Base-by-base conservation (phyloP, 2,888 invertebrate genomes). In the Pycnomerus fuliginosus region DNA sequence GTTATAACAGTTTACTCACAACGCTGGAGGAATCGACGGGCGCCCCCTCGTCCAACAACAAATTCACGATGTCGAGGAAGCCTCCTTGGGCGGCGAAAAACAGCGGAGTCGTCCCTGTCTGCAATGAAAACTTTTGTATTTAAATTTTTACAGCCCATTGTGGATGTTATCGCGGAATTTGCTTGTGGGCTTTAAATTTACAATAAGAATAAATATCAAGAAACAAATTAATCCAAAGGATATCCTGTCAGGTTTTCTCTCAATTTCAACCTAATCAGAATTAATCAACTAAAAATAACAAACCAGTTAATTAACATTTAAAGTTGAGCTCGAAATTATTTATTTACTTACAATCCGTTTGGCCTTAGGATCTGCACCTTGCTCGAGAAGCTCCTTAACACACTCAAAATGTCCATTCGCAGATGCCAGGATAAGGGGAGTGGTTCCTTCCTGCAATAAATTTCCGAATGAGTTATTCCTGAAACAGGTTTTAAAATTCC, bases 51-150 rank as follows among this genome's bases (percentile, higher is more conserved):
- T 90, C 86, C 43, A 95, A 74, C 55, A 96, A 76, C 52, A 88
- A 74, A 48, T 79, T 75, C 14, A 90, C 88, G 51, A 93, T 84
- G 67, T 94, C 90, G 55, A 89, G 74, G 74, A 84, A 91, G 4
- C 95, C 95, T 55, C 90, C 90, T 73, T 96, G 95, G 11, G 94
- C 88, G 44, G 95, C 93, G 74, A 95, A 95, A 76, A 95, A 95
- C 61, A 96, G 74, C 29, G 94, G 89, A 50, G 89, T 90, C 29
- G 95, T 94, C 46, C 95, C 94, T 43, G 95, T 94, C 85, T 91
- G 76, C 58, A 76, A 51, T 50, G 34, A 42, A 24, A 36, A 33
- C 14, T 36, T 23, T n/a, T 17, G 17, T n/a, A n/a, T n/a, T n/a
- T n/a, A n/a, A n/a, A n/a, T n/a, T n/a, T n/a, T n/a, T n/a, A n/a